Evolutionary conservation across 1,140 invertebrate species (phyloP).

Genomic region (Piezodorus guildinii): DNA sequence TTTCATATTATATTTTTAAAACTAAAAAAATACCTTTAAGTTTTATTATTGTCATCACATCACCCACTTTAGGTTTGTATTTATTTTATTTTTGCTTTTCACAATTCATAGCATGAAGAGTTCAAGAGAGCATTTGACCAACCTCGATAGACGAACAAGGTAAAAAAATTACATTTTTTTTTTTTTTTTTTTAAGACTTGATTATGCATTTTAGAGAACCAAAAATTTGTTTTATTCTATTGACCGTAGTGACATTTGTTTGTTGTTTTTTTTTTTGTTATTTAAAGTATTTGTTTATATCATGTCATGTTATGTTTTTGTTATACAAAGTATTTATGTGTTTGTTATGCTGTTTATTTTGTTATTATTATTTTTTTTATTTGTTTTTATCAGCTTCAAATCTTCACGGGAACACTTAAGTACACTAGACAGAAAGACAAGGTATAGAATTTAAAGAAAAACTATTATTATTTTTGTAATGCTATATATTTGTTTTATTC

Average conservation of each 20-base stretch:
- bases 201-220: too few relatives aligned
- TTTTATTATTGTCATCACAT: neutral
- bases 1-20: too few relatives aligned
- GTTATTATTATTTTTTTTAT: constrained; percentile 22
- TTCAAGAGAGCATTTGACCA: constrained; percentile 26
- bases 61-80: neutral
- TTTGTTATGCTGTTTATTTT: constrained; percentile 9
- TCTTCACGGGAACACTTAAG: constrained; percentile 27
- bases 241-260: too few relatives aligned
- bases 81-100: constrained; percentile 19
- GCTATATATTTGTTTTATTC: neutral
- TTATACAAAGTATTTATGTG: neutral
- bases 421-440: constrained; percentile 25
- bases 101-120: constrained; percentile 25
- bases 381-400: constrained; percentile 25
- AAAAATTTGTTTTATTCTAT: too few relatives aligned
- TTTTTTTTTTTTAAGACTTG: too few relatives aligned
- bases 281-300: neutral
- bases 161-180: constrained; percentile 4
- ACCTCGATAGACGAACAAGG: constrained; percentile 26
- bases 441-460: constrained; percentile 18
- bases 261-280: too few relatives aligned
- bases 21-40: neutral
- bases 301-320: neutral
- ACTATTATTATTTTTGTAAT: neutral